Percentiles rank a stretch among this genome's conserved stretches.
Evolutionary conservation across 2,888 invertebrate genomes (phyloP).

Genomic region (Stratiomys singularior): DNA sequence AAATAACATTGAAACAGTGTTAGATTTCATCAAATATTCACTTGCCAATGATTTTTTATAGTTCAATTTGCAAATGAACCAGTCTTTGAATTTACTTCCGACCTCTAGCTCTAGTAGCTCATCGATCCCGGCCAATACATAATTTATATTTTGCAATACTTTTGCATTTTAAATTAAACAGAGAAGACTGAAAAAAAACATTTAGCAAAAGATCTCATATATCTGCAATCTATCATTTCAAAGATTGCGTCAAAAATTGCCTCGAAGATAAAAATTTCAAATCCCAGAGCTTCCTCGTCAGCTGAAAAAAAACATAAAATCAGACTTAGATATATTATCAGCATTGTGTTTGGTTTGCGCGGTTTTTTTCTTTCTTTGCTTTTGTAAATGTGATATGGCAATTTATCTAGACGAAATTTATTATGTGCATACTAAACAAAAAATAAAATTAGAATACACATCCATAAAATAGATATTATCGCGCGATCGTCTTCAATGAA

Average conservation of each 20-base stretch:
- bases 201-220: background rate
- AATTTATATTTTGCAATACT: background rate
- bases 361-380: background rate
- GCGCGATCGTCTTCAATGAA: background rate
- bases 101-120: too few species aligned
- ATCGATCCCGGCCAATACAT: too few species aligned
- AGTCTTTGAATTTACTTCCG: background rate
- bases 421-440: background rate
- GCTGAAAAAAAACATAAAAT: background rate
- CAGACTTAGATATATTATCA: slow-evolving; percentile 1
- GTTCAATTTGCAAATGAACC: background rate
- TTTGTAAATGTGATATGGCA: background rate
- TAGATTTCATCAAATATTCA: background rate
- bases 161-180: background rate
- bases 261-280: background rate
- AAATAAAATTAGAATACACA: background rate
- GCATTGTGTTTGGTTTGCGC: background rate
- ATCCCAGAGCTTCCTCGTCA: background rate
- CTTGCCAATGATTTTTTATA: background rate
- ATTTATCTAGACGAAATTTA: background rate
- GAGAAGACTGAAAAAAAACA: background rate
- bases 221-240: background rate
- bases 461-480: background rate
- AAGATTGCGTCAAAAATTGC: background rate
- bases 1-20: background rate